These are phyloP conservation scores for Sarotherodon lohbergeri DNA, from an alignment of 2,113 vertebrate genomes.

Conservation along the genomic window DNA sequence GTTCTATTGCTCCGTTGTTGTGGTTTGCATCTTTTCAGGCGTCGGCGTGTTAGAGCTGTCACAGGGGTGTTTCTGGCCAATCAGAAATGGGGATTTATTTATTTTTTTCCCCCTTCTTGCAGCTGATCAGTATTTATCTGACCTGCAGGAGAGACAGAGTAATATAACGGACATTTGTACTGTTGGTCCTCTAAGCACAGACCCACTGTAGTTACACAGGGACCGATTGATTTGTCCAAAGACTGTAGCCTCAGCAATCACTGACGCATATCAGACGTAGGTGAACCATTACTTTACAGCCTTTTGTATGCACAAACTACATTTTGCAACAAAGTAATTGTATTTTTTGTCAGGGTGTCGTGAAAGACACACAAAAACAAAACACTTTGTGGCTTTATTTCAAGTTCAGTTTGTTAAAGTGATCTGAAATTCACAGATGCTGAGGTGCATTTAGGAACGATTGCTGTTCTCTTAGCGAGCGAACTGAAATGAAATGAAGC, in stretches of 20 bases:
- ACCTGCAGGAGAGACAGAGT: background rate
- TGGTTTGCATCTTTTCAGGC: constrained; percentile 90
- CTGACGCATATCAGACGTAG: background rate
- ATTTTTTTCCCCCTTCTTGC: background rate
- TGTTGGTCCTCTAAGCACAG: background rate
- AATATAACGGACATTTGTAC: background rate
- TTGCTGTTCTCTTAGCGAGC: background rate
- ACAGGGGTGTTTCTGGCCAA: constrained; percentile 28
- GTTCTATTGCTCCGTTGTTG: constrained; percentile 87
- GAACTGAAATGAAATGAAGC: background rate
- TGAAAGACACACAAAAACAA: background rate
- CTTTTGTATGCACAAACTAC: background rate
- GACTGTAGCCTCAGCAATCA: background rate
- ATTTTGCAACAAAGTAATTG: background rate
- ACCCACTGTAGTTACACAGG: background rate
- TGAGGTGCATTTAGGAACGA: background rate
- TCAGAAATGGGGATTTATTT: constrained; percentile 65
- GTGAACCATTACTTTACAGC: background rate
- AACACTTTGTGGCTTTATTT: background rate
- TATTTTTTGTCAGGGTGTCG: background rate
- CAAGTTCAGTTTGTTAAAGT: background rate
- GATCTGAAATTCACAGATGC: background rate
- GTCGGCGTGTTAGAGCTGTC: constrained; percentile 48
- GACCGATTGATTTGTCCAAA: background rate
- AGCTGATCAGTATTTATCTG: background rate